phyloP scores from a whole-genome alignment of 2,797 vertebrate species.

The Squalus acanthias region DNA sequence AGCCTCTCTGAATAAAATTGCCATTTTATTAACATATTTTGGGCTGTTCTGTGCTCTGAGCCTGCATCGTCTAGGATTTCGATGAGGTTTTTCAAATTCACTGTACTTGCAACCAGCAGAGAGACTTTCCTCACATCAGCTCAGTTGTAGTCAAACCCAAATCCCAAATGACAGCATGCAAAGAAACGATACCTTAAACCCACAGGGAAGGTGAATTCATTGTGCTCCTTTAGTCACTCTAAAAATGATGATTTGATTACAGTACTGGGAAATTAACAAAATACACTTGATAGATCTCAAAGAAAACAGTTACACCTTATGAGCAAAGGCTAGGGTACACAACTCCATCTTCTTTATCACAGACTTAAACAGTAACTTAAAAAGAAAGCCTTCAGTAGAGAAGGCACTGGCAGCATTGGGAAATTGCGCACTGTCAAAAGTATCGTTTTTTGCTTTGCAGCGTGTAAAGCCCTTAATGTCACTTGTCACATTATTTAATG shows the following conservation, averaged over 20 bases:
- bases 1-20: not conserved
- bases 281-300: too few species aligned
- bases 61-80: not conserved
- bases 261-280: not conserved
- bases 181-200: not conserved
- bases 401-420: not conserved
- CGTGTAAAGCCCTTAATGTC: not conserved
- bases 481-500: constrained; percentile 22
- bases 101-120: not conserved
- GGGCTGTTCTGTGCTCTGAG: not conserved
- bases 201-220: not conserved
- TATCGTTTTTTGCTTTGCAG: not conserved
- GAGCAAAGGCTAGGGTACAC: not conserved
- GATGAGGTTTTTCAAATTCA: not conserved
- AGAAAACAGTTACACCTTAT: too few species aligned
- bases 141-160: not conserved
- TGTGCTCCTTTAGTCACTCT: not conserved
- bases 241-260: not conserved
- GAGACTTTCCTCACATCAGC: not conserved
- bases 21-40: not conserved
- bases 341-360: not conserved
- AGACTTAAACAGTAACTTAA: not conserved
- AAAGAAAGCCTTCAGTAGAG: not conserved
- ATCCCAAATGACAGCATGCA: not conserved
- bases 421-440: not conserved